Evolutionary conservation across 2,888 invertebrate genomes (phyloP), one percentile per base, ranked within the genome.

Genomic region (Drosophila trichaetosa): DNA sequence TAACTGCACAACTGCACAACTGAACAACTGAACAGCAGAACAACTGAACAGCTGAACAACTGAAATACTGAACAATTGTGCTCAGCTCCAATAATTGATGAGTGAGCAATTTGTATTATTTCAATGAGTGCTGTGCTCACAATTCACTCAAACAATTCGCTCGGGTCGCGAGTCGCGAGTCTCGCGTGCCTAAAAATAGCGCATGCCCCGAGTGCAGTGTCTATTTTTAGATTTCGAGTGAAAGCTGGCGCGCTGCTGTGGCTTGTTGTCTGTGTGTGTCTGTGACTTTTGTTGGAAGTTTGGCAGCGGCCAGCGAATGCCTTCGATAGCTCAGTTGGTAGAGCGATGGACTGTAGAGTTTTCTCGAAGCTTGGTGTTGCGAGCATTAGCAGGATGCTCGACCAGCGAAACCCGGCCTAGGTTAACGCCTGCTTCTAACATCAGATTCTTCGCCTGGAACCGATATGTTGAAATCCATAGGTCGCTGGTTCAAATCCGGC

Each of bases 401-500:
- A 56, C 71, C 74, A 73, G 74, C 63, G 62, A 78, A 72, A 73
- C 75, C 53, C 52, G 77, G 64, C 51, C 56, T 73, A 76, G 85
- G 67, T 56, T 8, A 71, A 56, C 48, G 69, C 82, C 64, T 71
- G 77, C 74, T 72, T 69, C 74, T 76, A 69, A 46, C 87, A 89
- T 82, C 82, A 72, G 76, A 59, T 76, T 66, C 67, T 63, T 74
- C 69, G 69, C 64, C 66, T n/a, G n/a, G n/a, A n/a, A n/a, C n/a
- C n/a, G 60, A 80, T 60, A 70, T 67, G 83, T 83, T 89, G 90
- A 83, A 83, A 87, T 90, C 90, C 87, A 87, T 90, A 90, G 90
- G 87, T 90, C 87, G 90, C 87, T 90, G 90, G 87, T 87, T 87
- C 87, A 90, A 87, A 90, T 87, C 87, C 87, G 90, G 87, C 87